Evolutionary conservation across 2,888 invertebrate genomes (phyloP).

Genomic region (Tineola bisselliella): DNA sequence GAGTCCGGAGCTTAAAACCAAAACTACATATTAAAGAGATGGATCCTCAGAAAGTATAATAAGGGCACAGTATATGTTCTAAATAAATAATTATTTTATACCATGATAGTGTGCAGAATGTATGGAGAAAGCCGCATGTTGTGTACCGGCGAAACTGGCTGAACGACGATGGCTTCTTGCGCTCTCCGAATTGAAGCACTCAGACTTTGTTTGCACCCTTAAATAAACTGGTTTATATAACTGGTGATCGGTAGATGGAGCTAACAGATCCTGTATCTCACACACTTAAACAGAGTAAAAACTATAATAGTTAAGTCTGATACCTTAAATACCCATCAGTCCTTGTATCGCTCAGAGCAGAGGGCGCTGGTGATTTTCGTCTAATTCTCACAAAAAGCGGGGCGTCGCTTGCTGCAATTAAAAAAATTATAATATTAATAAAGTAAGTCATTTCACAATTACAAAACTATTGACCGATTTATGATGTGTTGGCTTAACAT

Average conservation of each 20-base stretch:
- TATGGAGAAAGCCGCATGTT: constrained; percentile 40
- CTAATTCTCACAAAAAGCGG: constrained; percentile 47
- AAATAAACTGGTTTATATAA: neutral
- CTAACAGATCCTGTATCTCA: too few relatives aligned
- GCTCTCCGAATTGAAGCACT: neutral
- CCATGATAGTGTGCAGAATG: constrained; percentile 16
- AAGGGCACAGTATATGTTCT: neutral
- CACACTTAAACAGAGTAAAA: neutral
- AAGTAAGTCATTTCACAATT: too few relatives aligned
- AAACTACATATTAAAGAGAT: neutral
- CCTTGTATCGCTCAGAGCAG: constrained; percentile 45
- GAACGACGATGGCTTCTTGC: constrained; percentile 45
- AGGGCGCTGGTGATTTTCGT: constrained; percentile 49
- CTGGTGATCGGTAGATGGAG: too few relatives aligned
- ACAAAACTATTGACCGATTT: too few relatives aligned
- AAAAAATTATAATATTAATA: constrained; percentile 2
- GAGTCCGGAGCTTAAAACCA: constrained; percentile 27
- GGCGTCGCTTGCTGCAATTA: constrained; percentile 50
- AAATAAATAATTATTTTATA: neutral
- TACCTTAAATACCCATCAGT: constrained; percentile 53
- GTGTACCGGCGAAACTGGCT: constrained; percentile 57
- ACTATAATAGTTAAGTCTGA: neutral
- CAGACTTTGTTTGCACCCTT: constrained; percentile 30
- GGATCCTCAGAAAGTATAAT: too few relatives aligned
- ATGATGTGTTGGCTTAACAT: too few relatives aligned